A percentile compares a stretch with the other conserved stretches of the same genome.
These are phyloP conservation scores for Cerastis leucographa DNA, from an alignment of 2,888 invertebrate species.

Conservation along the genomic window DNA sequence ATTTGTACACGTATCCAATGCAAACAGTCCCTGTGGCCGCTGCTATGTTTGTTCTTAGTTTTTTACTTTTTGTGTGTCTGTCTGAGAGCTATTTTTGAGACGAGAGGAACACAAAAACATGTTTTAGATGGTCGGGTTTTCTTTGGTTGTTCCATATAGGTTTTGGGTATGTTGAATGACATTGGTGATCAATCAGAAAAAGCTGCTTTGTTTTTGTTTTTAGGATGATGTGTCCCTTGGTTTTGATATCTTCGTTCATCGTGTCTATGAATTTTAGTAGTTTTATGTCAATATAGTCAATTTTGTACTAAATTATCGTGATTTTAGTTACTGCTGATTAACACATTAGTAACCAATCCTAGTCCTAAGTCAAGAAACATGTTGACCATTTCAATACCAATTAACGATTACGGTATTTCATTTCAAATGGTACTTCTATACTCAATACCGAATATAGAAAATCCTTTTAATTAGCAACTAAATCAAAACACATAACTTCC, in stretches of 20 bases:
- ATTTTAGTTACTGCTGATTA: not conserved
- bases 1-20: conserved; percentile 55
- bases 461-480: conserved; percentile 54
- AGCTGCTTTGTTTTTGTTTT: conserved; percentile 39
- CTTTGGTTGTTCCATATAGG: conserved; percentile 51
- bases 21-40: conserved; percentile 73
- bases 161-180: conserved; percentile 42
- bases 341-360: not conserved
- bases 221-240: not conserved
- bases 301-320: not conserved
- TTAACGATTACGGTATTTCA: conserved; percentile 12
- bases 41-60: conserved; percentile 73
- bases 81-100: conserved; percentile 71
- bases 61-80: conserved; percentile 75
- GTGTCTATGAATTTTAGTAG: not conserved
- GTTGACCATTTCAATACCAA: conserved; percentile 8
- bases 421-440: conserved; percentile 16
- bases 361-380: conserved; percentile 11
- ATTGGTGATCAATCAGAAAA: conserved; percentile 48
- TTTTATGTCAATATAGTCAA: not conserved
- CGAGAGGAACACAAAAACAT: conserved; percentile 67
- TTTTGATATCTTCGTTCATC: not conserved
- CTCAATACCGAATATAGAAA: conserved; percentile 37
- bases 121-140: conserved; percentile 66
- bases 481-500: conserved; percentile 56